Base-by-base conservation (phyloP, 2,113 vertebrate species). In the Syngnathus typhle region DNA sequence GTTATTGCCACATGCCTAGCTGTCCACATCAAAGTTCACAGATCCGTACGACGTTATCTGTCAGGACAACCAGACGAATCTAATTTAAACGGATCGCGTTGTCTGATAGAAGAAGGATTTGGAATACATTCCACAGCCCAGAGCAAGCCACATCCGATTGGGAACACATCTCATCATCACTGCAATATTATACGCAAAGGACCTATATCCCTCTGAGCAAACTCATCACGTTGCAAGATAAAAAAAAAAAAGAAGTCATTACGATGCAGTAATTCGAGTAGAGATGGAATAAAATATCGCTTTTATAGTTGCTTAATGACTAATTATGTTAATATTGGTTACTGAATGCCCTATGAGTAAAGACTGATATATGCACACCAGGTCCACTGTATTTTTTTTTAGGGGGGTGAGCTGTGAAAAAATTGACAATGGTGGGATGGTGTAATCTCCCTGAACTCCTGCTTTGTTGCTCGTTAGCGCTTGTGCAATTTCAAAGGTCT, bases 141-240 rank as follows among this genome's bases (percentile, higher is more conserved):
- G 19, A 61, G 59, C 59, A 12, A n/a, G 37, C 38, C 12, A 61
- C 19, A 61, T 41, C 37, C n/a, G 59, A 61, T 61, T 2, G 38
- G 18, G 36, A 61, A 13, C 59, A 21, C n/a, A 61, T 61, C 59
- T 61, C 38, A 41, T 61, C 59, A 61, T 61, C 38, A n/a, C 19
- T 61, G 59, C 38, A 61, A 19, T 61, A 61, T 61, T 61, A 43
- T 61, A 19, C n/a, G 59, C 38, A 41, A 21, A 60, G 59, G 59
- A 61, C 59, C 10, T 38, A 13, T 41, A 41, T 32, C 27, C 59
- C 38, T 61, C 59, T 60, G 38, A 61, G 59, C 59, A 61, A 61
- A 61, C 19, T 61, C 19, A 60, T 39, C 37, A 41, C 38, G 10
- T n/a, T 39, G 59, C 59, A 41, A 38, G 19, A 61, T 60, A 21